Conservation (phyloP, 2,113 vertebrate species). For the Pitta sordida region DNA sequence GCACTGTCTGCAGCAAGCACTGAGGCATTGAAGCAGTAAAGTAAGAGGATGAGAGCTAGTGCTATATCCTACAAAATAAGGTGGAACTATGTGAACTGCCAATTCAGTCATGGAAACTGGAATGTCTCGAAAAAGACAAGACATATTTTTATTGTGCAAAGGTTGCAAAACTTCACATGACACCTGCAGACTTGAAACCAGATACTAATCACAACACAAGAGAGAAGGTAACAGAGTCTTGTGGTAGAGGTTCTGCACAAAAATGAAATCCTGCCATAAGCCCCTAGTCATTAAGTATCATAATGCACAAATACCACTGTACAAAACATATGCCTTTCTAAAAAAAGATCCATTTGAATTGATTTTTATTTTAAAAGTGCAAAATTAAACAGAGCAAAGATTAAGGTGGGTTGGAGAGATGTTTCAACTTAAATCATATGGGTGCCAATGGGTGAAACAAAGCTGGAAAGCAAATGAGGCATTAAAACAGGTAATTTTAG, state of each 20-base stretch:
- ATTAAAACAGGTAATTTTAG: background rate
- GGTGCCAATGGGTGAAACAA: background rate
- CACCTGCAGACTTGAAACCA: background rate
- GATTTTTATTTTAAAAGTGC: background rate
- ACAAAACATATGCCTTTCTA: background rate
- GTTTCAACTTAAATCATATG: background rate
- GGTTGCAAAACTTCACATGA: background rate
- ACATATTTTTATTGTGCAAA: background rate
- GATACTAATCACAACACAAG: background rate
- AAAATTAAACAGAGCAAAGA: background rate
- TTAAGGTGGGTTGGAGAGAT: background rate
- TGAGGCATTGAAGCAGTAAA: too few relatives aligned
- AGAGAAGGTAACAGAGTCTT: background rate
- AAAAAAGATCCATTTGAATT: background rate
- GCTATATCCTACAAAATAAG: background rate
- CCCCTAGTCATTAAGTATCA: background rate
- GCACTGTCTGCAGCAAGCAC: too few relatives aligned
- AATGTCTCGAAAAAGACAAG: background rate
- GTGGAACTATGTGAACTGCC: background rate
- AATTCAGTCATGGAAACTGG: background rate
- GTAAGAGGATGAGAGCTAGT: background rate
- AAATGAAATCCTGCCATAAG: background rate
- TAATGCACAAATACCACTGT: background rate
- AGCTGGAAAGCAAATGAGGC: background rate
- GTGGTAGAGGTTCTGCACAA: background rate